These are phyloP conservation scores for Cantharis flavilabris DNA, from an alignment of 2,888 invertebrate species.

Conservation along the genomic window DNA sequence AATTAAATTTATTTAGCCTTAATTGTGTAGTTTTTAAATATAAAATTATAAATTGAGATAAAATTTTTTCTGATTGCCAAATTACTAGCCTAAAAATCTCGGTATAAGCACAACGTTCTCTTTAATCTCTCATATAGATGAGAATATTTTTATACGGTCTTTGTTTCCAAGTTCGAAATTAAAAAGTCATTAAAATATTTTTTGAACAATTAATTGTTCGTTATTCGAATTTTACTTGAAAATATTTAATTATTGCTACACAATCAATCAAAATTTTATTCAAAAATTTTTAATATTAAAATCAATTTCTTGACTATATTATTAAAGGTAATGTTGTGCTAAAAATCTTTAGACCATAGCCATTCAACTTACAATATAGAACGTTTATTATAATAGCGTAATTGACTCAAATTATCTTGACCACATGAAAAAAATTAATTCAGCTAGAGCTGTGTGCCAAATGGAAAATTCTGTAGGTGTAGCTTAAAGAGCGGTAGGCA, in stretches of 20 bases:
- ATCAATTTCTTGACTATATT: background rate
- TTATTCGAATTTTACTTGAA: background rate
- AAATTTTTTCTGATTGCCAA: background rate
- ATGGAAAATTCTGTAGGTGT: conserved; percentile 26
- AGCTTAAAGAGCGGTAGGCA: background rate
- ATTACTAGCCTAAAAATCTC: background rate
- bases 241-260: background rate
- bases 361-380: conserved; percentile 45
- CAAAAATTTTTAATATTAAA: background rate
- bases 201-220: background rate
- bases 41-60: background rate
- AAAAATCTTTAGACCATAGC: conserved; percentile 33
- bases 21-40: too few relatives aligned
- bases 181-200: background rate
- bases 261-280: background rate
- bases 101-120: too few relatives aligned
- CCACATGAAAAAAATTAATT: conserved; percentile 51
- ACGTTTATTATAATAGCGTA: conserved; percentile 51
- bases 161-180: background rate
- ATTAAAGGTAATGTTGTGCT: background rate
- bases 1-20: too few relatives aligned
- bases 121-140: background rate
- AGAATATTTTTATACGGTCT: background rate
- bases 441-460: conserved; percentile 45
- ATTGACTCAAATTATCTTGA: conserved; percentile 52